These are phyloP conservation scores for Clitarchus hookeri DNA, from an alignment of 2,888 invertebrate genomes.

Conservation along the genomic window DNA sequence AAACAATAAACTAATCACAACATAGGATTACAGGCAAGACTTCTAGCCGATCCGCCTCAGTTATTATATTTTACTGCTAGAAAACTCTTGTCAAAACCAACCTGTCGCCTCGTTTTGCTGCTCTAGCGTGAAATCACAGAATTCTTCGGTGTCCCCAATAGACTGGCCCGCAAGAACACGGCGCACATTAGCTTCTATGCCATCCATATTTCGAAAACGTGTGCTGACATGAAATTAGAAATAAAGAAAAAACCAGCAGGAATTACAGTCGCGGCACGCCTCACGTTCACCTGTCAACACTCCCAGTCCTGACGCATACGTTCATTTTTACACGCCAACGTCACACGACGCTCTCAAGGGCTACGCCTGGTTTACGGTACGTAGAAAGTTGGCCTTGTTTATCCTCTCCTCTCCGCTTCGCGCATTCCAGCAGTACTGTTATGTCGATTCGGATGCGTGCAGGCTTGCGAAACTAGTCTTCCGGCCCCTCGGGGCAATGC, in stretches of 20 bases:
- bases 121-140: conserved; percentile 82
- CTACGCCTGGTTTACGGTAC: neutral
- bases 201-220: conserved; percentile 51
- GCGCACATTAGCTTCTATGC: conserved; percentile 66
- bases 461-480: neutral
- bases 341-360: neutral
- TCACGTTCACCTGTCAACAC: conserved; percentile 20
- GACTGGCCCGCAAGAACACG: conserved; percentile 70
- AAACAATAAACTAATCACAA: neutral
- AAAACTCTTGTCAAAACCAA: conserved; percentile 46
- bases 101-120: conserved; percentile 82
- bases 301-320: neutral
- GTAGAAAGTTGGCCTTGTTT: conserved; percentile 23
- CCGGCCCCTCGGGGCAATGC: conserved; percentile 10
- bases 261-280: neutral
- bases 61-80: neutral
- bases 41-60: neutral
- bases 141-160: conserved; percentile 70
- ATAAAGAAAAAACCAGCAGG: neutral
- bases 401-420: neutral
- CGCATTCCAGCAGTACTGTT: conserved; percentile 24
- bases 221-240: neutral
- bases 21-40: neutral
- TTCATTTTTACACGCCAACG: conserved; percentile 17
- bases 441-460: neutral